phyloP scores from a whole-genome alignment of 2,888 invertebrate species.

The Autographa gamma region DNA sequence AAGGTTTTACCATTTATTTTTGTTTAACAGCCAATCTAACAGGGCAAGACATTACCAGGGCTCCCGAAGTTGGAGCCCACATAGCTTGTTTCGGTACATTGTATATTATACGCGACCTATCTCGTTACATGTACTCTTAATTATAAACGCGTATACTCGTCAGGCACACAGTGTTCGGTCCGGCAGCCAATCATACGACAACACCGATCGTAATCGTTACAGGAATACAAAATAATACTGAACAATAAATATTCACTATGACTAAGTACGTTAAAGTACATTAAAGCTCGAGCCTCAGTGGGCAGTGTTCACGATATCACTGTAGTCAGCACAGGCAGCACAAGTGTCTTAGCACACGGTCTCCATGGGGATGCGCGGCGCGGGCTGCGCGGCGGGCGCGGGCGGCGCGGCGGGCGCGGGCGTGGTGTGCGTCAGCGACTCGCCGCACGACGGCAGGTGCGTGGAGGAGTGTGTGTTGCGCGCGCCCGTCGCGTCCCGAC shows the following conservation, averaged over 20 bases:
- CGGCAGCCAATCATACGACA: conserved; percentile 52
- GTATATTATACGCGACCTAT: conserved; percentile 44
- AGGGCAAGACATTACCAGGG: conserved; percentile 73
- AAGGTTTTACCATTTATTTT: conserved; percentile 67
- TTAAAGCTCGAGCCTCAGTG: conserved; percentile 58
- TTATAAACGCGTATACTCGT: conserved; percentile 42
- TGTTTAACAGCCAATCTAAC: conserved; percentile 79
- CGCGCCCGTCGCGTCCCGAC: conserved; percentile 74
- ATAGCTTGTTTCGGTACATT: conserved; percentile 35
- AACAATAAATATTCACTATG: conserved; percentile 76
- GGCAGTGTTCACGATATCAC: conserved; percentile 44
- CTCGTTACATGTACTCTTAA: conserved; percentile 23
- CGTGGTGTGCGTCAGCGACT: conserved; percentile 92
- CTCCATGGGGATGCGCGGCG: conserved; percentile 89
- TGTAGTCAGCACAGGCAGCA: neutral
- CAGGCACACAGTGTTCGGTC: conserved; percentile 30
- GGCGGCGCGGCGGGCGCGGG: conserved; percentile 87
- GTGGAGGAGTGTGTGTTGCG: conserved; percentile 92
- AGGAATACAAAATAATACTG: conserved; percentile 85
- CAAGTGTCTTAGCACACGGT: conserved; percentile 87
- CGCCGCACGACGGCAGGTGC: conserved; percentile 94
- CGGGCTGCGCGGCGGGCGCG: conserved; percentile 77
- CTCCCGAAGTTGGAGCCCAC: conserved; percentile 33
- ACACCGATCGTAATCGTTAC: conserved; percentile 71
- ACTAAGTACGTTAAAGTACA: conserved; percentile 61